Conservation (phyloP, 2,113 vertebrate species). For the Scolopax mira region DNA sequence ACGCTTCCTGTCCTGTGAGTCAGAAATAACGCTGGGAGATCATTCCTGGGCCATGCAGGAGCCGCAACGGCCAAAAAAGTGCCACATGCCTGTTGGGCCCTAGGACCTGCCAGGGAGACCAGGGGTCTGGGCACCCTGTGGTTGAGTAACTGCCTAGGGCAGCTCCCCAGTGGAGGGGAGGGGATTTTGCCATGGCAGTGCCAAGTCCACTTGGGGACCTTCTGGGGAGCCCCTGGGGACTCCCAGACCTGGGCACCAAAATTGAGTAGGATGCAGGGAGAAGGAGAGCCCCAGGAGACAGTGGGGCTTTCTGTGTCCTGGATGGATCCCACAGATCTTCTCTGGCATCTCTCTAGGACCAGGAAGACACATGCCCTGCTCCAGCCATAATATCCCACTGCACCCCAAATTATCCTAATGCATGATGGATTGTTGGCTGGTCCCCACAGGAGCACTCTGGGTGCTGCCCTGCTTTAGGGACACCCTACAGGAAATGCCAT, state of each 20-base stretch:
- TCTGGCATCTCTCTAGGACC: neutral
- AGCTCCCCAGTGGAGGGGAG: neutral
- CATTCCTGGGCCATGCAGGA: neutral
- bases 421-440: neutral
- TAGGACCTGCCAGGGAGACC: fast-evolving
- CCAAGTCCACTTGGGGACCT: fast-evolving
- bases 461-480: neutral
- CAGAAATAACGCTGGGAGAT: conserved; percentile 56
- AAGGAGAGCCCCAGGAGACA: neutral
- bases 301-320: neutral
- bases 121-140: fast-evolving
- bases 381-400: neutral
- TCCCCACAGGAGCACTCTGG: neutral
- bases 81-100: neutral
- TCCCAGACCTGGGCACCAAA: neutral
- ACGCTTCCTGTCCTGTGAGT: conserved; percentile 65
- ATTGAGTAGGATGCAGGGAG: neutral
- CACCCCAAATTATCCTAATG: fast-evolving
- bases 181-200: neutral
- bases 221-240: neutral
- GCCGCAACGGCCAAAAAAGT: neutral
- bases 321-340: neutral
- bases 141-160: neutral
- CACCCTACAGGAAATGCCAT: neutral
- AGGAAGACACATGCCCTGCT: neutral